These are phyloP conservation scores for Sapayoa aenigma DNA, from an alignment of 2,113 vertebrate genomes.

Conservation along the genomic window DNA sequence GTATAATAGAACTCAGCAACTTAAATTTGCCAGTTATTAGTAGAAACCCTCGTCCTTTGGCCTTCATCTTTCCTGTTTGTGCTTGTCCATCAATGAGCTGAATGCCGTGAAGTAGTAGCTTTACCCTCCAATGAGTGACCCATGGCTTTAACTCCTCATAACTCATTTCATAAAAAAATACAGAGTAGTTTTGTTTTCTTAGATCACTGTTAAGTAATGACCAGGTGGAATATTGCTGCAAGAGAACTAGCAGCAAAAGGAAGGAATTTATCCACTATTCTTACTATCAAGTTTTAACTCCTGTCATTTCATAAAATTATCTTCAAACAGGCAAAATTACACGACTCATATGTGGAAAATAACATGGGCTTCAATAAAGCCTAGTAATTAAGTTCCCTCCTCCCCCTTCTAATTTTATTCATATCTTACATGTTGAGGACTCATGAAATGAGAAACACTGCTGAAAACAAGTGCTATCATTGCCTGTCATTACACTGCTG, in stretches of 20 bases:
- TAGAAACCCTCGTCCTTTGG: background rate
- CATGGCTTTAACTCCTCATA: background rate
- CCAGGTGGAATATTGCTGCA: background rate
- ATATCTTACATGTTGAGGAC: background rate
- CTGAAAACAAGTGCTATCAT: background rate
- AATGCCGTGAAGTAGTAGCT: background rate
- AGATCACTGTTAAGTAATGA: background rate
- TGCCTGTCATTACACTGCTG: background rate
- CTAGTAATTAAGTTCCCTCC: background rate
- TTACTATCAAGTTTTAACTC: background rate
- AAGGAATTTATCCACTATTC: background rate
- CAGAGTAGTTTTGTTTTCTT: background rate
- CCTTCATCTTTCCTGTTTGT: background rate
- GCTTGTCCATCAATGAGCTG: background rate
- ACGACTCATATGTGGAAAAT: conserved; percentile 18
- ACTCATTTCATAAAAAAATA: background rate
- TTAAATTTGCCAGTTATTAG: background rate
- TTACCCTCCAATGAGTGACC: background rate
- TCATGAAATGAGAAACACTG: background rate
- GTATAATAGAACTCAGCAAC: background rate
- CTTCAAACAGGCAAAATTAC: background rate
- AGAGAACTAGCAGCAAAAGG: background rate
- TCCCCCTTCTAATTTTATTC: background rate
- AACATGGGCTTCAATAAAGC: conserved; percentile 5
- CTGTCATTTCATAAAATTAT: background rate